phyloP scores from a whole-genome alignment of 2,113 vertebrate genomes.

The Atrichornis clamosus region DNA sequence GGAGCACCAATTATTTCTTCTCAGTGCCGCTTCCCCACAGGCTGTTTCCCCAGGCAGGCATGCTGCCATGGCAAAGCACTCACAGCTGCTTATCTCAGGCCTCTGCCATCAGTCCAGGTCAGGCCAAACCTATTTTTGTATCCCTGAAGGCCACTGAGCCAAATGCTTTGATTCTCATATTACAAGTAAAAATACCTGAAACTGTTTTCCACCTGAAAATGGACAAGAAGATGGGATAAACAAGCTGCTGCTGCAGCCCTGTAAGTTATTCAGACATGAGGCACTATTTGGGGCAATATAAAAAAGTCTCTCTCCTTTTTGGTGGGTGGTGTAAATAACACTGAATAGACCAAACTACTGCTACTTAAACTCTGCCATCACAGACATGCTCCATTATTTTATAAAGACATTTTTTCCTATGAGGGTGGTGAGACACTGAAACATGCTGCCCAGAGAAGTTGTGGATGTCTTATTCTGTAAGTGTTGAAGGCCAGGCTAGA shows the following conservation, averaged over 20 bases:
- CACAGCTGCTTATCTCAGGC: slow-evolving; percentile 24
- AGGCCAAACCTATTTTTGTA: slow-evolving; percentile 22
- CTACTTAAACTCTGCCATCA: not conserved
- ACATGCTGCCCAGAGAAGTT: not conserved
- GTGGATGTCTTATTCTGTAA: not conserved
- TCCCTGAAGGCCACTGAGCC: not conserved
- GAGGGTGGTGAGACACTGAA: not conserved
- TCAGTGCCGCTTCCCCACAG: fast-evolving
- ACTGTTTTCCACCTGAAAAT: not conserved
- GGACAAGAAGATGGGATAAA: not conserved
- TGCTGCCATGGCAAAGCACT: not conserved
- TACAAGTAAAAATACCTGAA: slow-evolving; percentile 16
- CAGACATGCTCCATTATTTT: not conserved
- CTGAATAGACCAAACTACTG: fast-evolving
- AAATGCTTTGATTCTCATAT: not conserved
- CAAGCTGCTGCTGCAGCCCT: not conserved
- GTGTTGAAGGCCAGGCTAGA: not conserved
- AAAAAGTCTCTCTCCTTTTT: not conserved
- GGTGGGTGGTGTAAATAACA: not conserved
- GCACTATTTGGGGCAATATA: not conserved
- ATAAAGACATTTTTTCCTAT: fast-evolving
- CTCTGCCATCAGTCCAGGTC: not conserved
- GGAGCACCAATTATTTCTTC: not conserved
- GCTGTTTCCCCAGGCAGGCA: not conserved
- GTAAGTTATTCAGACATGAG: not conserved